These are phyloP conservation scores for Hemicordylus capensis DNA, from an alignment of 2,113 vertebrate genomes.

Conservation along the genomic window DNA sequence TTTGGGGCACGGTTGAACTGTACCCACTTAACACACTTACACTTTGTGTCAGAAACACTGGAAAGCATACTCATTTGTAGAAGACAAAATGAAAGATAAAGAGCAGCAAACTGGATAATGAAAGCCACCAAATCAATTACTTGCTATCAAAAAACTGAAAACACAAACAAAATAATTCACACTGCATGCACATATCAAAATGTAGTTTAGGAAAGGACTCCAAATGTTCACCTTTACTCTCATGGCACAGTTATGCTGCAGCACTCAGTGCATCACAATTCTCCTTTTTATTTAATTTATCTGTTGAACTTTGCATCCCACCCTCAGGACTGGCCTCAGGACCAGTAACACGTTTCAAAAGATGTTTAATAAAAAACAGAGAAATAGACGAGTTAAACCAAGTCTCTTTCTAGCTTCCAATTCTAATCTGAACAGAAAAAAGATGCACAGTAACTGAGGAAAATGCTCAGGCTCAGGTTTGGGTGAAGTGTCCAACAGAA, in stretches of 20 bases:
- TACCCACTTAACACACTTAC: conserved; percentile 47
- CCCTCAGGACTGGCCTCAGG: conserved; percentile 8
- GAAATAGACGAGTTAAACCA: conserved; percentile 7
- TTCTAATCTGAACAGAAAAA: conserved; percentile 4
- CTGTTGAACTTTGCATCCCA: conserved; percentile 34
- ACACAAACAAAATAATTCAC: conserved; percentile 29
- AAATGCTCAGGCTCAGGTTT: neutral
- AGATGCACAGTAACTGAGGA: neutral
- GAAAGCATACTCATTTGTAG: conserved; percentile 46
- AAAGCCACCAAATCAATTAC: conserved; percentile 6
- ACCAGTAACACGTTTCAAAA: conserved; percentile 12
- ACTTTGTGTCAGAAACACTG: conserved; percentile 44
- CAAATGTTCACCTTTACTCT: conserved; percentile 64
- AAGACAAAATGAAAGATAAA: conserved; percentile 51
- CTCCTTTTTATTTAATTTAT: conserved; percentile 24
- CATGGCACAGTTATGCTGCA: conserved; percentile 29
- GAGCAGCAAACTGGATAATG: conserved; percentile 31
- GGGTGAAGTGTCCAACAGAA: neutral
- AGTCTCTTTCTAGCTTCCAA: neutral
- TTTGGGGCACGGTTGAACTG: conserved; percentile 62
- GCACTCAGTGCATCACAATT: neutral
- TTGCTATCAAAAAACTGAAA: too few species aligned
- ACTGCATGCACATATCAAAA: conserved; percentile 52
- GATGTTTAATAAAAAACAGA: conserved; percentile 10
- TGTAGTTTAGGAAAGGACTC: conserved; percentile 47